Percentiles rank a stretch among this genome's conserved stretches.
Conservation (phyloP, 2,797 vertebrate genomes). For the Alcedo atthis region DNA sequence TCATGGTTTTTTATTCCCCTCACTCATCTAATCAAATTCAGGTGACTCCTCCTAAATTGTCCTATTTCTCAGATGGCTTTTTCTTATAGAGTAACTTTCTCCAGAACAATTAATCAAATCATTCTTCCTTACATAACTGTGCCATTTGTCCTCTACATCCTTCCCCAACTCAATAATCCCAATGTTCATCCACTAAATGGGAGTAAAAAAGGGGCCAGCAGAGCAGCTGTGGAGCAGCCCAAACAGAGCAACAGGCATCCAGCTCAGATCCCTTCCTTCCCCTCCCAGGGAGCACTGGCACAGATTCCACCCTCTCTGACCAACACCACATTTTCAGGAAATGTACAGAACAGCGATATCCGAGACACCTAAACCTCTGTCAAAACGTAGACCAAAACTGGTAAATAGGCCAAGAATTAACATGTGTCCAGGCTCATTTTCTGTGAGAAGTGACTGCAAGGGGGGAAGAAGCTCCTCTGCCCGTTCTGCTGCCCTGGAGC, state of each 20-base stretch:
- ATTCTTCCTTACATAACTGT: not conserved
- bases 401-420: too few relatives aligned
- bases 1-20: not conserved
- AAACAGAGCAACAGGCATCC: rapidly evolving
- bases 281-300: too few relatives aligned
- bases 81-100: not conserved
- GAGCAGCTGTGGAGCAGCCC: not conserved
- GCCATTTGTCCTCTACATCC: not conserved
- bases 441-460: too few relatives aligned
- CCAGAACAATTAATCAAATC: not conserved
- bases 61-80: not conserved
- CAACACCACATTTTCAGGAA: too few relatives aligned
- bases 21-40: not conserved
- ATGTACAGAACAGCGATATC: too few relatives aligned
- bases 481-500: too few relatives aligned
- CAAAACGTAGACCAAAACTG: too few relatives aligned
- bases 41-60: not conserved
- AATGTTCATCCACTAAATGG: not conserved
- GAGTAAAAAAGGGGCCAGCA: not conserved
- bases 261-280: not conserved
- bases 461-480: too few relatives aligned
- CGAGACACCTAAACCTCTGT: too few relatives aligned
- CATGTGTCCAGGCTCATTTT: too few relatives aligned
- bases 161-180: not conserved
- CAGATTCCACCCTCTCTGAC: too few relatives aligned